Percentiles rank a stretch among this genome's conserved stretches.
These are phyloP conservation scores for Drosophila borealis DNA, from an alignment of 2,888 invertebrate species.

Conservation along the genomic window DNA sequence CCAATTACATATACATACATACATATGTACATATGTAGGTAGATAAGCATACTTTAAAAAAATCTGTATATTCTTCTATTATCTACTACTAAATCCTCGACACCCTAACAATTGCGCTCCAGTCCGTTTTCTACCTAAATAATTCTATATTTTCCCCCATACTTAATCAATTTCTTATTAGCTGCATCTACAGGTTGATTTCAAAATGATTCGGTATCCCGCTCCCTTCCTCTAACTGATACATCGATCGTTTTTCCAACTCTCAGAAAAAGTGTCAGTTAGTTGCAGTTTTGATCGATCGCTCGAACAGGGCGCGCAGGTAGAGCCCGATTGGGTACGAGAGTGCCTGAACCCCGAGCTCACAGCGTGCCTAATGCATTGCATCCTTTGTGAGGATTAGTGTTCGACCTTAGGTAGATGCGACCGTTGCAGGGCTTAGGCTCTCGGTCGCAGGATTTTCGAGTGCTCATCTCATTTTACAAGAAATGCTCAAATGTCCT, in stretches of 20 bases:
- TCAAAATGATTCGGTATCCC: slow-evolving; percentile 10
- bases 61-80: neutral
- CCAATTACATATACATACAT: no score
- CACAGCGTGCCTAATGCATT: slow-evolving; percentile 62
- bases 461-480: slow-evolving; percentile 45
- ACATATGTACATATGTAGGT: no score
- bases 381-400: slow-evolving; percentile 69
- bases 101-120: neutral
- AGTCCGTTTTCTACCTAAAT: slow-evolving; percentile 4
- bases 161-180: slow-evolving; percentile 51
- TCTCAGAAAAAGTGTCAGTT: slow-evolving; percentile 22
- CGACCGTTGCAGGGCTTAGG: slow-evolving; percentile 10
- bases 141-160: neutral
- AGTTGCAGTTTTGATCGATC: slow-evolving; percentile 59
- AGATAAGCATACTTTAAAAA: no score
- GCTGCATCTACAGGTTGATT: slow-evolving; percentile 60
- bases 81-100: neutral
- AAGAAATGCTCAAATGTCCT: slow-evolving; percentile 36
- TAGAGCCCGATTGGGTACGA: slow-evolving; percentile 11
- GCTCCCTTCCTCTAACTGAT: neutral
- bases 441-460: slow-evolving; percentile 23
- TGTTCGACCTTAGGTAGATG: slow-evolving; percentile 46
- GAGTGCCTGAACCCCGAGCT: slow-evolving; percentile 13
- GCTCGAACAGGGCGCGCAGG: slow-evolving; percentile 29
- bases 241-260: slow-evolving; percentile 14